Evolutionary conservation across 2,888 invertebrate species (phyloP).

Genomic region (Thymelicus lineola): DNA sequence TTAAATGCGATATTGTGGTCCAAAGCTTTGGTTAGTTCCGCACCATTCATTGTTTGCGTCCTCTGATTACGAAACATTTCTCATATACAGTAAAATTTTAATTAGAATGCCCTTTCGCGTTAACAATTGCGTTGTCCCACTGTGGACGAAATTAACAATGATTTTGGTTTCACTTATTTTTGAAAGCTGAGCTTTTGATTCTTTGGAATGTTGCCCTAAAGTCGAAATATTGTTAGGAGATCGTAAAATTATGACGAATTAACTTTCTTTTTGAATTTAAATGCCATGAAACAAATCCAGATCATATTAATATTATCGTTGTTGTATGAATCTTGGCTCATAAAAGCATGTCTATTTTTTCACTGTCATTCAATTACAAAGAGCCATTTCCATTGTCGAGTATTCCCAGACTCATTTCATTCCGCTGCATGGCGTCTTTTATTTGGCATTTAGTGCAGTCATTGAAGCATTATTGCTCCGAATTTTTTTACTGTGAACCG

Average conservation of each 20-base stretch:
- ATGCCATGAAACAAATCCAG: slow-evolving; percentile 22
- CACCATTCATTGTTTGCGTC: slow-evolving; percentile 49
- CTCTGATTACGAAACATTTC: slow-evolving; percentile 56
- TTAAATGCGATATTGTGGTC: slow-evolving; percentile 61
- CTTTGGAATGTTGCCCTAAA: not conserved
- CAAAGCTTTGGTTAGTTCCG: slow-evolving; percentile 43
- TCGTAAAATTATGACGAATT: too few species aligned
- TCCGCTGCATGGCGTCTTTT: slow-evolving; percentile 37
- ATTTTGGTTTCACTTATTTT: slow-evolving; percentile 22
- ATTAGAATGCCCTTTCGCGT: slow-evolving; percentile 57
- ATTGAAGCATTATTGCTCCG: too few species aligned
- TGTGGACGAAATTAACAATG: slow-evolving; percentile 33
- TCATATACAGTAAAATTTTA: slow-evolving; percentile 56
- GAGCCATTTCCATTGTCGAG: slow-evolving; percentile 34
- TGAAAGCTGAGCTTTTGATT: not conserved
- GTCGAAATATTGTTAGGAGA: not conserved
- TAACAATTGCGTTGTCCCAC: slow-evolving; percentile 43
- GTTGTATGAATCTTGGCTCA: not conserved
- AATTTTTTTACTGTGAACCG: too few species aligned
- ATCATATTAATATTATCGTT: slow-evolving; percentile 5
- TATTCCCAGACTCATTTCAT: slow-evolving; percentile 42
- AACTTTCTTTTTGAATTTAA: too few species aligned
- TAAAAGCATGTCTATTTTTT: slow-evolving; percentile 13
- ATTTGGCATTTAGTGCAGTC: too few species aligned
- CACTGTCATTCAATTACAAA: slow-evolving; percentile 10